Evolutionary conservation across 2,797 vertebrate genomes (phyloP).

Genomic region (Valencia hispanica): DNA sequence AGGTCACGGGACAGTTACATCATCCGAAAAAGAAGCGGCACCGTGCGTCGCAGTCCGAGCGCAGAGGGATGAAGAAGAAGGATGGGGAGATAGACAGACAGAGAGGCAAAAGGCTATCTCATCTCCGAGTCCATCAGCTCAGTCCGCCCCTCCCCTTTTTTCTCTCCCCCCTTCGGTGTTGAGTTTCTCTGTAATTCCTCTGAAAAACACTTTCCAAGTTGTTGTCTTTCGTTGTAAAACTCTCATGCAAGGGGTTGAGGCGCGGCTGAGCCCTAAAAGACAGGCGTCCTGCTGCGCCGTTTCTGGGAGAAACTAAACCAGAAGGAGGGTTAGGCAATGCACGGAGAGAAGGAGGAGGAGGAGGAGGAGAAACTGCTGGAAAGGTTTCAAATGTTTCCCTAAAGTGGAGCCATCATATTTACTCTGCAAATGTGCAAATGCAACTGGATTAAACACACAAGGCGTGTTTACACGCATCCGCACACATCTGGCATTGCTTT

Average conservation of each 20-base stretch:
- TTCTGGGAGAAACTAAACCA: constrained; percentile 45
- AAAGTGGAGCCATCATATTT: constrained; percentile 49
- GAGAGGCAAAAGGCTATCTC: constrained; percentile 57
- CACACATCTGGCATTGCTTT: constrained; percentile 48
- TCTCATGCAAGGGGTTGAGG: constrained; percentile 46
- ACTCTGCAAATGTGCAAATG: constrained; percentile 48
- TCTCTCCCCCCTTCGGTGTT: constrained; percentile 33
- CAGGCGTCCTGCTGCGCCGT: constrained; percentile 67
- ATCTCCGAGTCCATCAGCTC: constrained; percentile 69
- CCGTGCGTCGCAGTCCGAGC: not conserved
- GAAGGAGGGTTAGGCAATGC: constrained; percentile 21
- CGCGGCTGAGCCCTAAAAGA: constrained; percentile 63
- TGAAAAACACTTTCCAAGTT: constrained; percentile 45
- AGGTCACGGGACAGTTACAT: constrained; percentile 63
- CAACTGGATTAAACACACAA: constrained; percentile 34
- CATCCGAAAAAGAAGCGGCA: constrained; percentile 4
- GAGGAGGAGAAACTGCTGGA: constrained; percentile 46
- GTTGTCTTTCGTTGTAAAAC: constrained; percentile 54
- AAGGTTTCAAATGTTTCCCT: constrained; percentile 57
- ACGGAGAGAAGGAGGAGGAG: constrained; percentile 15
- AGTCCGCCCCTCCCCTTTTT: constrained; percentile 68
- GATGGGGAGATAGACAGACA: constrained; percentile 52
- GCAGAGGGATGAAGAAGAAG: constrained; percentile 43
- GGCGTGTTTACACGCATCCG: constrained; percentile 24
- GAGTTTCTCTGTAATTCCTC: constrained; percentile 39